Percentiles rank a stretch among this genome's conserved stretches.
Evolutionary conservation across 2,113 vertebrate genomes (phyloP).

Genomic region (Brachyhypopomus gauderio): DNA sequence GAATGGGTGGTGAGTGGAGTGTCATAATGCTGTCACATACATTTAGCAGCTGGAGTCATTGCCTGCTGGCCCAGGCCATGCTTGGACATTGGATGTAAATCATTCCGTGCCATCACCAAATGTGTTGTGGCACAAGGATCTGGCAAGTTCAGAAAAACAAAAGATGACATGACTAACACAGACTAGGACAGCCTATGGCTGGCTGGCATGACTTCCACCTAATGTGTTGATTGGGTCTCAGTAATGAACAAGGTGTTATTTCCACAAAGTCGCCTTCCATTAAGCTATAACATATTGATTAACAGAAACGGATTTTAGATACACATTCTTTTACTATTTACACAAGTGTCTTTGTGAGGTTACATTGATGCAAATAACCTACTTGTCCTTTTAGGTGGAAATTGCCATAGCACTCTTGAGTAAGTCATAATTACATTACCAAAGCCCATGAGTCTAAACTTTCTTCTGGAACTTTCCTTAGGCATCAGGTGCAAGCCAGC

Average conservation of each 20-base stretch:
- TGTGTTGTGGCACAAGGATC: constrained; percentile 33
- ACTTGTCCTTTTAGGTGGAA: not conserved
- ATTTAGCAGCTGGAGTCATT: constrained; percentile 52
- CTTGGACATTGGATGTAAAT: constrained; percentile 41
- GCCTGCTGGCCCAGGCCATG: constrained; percentile 35
- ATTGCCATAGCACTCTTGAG: not conserved
- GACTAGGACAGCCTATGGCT: not conserved
- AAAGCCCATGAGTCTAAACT: constrained; percentile 21
- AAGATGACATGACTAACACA: constrained; percentile 16
- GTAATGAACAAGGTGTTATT: constrained; percentile 28
- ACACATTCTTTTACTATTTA: not conserved
- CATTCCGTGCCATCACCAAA: constrained; percentile 34
- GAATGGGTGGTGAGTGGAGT: constrained; percentile 36
- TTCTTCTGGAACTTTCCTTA: constrained; percentile 3
- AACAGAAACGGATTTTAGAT: constrained; percentile 14
- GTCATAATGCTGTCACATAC: constrained; percentile 53
- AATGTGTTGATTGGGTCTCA: not conserved
- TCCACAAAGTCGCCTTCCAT: constrained; percentile 5
- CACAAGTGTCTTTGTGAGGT: not conserved
- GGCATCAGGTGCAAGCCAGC: constrained; percentile 32
- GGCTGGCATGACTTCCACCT: constrained; percentile 14
- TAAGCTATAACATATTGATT: constrained; percentile 24
- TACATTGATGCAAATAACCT: not conserved
- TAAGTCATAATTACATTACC: constrained; percentile 20
- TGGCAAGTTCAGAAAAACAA: constrained; percentile 13